Base-by-base conservation (phyloP, 1,140 invertebrate genomes). In the Hypothenemus hampei region DNA sequence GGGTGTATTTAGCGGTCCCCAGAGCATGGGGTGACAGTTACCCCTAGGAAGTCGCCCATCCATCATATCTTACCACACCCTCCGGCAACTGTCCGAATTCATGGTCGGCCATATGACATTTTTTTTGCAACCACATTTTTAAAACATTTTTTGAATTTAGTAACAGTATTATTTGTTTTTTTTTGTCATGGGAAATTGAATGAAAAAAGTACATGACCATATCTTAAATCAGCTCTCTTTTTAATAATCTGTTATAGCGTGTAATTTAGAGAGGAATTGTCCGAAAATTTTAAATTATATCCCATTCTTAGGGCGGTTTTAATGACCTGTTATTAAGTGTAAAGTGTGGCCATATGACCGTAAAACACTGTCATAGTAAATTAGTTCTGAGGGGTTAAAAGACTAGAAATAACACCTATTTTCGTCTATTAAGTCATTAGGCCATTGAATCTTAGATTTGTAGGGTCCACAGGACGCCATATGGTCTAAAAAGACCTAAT, bases 61-160 rank as follows among this genome's bases (percentile, higher is more conserved):
- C 50, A 53, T 53, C 50, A 53, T 53, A 44, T 53, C 50, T 53
- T 44, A 53, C 50, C 50, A 53, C 50, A 53, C 50, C 50, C 50
- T 31, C 23, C n/a, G 23, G 40, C 48, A 51, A 51, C 22, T 51
- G 48, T 26, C 48, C 22, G 22, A 37, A 10, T 48, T 26, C 19
- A 35, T 20, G 36, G 20, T 20, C 19, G 48, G 24, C 50, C 50
- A 53, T 53, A 53, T 53, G 50, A 53, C 50, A 24, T 23, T 21
- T 53, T 53, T 53, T 44, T 31, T 13, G 1, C 13, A 31, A 31
- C 26, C 13, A 31, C 26, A 3, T 31, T 3, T 31, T 8, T 13
- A 31, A 31, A 31, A 31, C 10, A 11, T 3, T 31, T 13, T 31
- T 31, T 31, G 13, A 31, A 3, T 13, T 31, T 31, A 31, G 26